Evolutionary conservation across 2,888 invertebrate genomes (phyloP), one percentile per base, ranked within the genome.

Genomic region (Drosophila demipolita): DNA sequence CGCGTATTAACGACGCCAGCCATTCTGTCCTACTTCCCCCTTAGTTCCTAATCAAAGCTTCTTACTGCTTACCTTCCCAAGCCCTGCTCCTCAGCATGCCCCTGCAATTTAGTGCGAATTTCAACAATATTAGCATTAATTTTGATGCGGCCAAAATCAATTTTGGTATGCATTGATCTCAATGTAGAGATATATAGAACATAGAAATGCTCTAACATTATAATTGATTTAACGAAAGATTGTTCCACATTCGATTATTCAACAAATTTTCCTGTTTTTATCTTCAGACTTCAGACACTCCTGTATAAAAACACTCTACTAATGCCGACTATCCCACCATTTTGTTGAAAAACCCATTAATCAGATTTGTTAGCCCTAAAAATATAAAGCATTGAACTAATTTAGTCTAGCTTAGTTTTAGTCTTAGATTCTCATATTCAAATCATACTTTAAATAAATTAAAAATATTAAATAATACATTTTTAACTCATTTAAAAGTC

Each of bases 71-170:
- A 9, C 9, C 35, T 35, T 9, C 26, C 1, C 62, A 35, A 35
- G 35, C 57, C 42, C 42, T 42, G 35, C 32, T 55, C 40, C 26
- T 54, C 20, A 65, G 45, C 60, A 52, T 63, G 36, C 23, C 63
- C 65, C 61, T 73, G 49, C 54, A 80, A 80, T 77, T 77, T 71
- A 26, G 71, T 66, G 73, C 78, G 55, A 66, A 72, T 66, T 76
- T 77, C 40, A 55, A 49, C 61, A 38, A 58, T 45, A 53, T 66
- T 72, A 50, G 49, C 53, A 62, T 23, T 23, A 73, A 73, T 78
- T 75, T 62, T 49, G 33, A 57, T 54, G 49, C 66, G 60, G 38
- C 23, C 32, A 35, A 4, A 35, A 12, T 52, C 36, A 32, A 55
- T 48, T 59, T 38, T 32, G 20, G 38, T 38, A 65, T 40, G n/a